phyloP scores from a whole-genome alignment of 2,888 invertebrate species.

The Ormyrus pomaceus region DNA sequence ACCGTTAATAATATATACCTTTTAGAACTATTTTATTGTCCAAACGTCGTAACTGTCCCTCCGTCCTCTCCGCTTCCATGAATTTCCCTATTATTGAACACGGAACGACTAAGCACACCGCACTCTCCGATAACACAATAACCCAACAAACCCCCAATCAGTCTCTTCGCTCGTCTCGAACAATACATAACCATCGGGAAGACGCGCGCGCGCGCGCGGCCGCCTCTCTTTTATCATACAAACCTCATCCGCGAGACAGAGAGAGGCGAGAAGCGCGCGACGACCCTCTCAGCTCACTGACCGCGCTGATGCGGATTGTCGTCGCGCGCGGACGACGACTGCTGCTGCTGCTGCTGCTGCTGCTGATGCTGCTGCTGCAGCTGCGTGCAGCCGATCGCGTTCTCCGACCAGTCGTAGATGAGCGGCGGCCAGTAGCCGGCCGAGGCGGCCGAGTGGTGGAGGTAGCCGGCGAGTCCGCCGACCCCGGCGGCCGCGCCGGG shows the following conservation, averaged over 20 bases:
- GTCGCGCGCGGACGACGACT: constrained; percentile 9
- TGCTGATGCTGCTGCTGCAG: constrained; percentile 63
- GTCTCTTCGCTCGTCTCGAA: constrained; percentile 1
- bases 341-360: constrained; percentile 59
- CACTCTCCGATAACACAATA: neutral
- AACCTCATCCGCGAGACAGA: neutral
- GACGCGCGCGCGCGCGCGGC: too few relatives aligned
- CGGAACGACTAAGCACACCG: constrained; percentile 27
- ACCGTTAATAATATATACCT: neutral
- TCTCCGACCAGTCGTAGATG: constrained; percentile 72
- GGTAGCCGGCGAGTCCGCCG: constrained; percentile 70
- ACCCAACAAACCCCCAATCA: neutral
- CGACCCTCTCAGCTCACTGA: constrained; percentile 5
- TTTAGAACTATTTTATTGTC: neutral
- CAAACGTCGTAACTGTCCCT: neutral
- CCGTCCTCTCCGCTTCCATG: neutral
- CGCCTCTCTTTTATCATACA: constrained; percentile 14
- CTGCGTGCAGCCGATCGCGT: constrained; percentile 68
- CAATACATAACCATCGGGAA: neutral
- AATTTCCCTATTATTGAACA: constrained; percentile 19
- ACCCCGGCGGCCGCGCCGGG: constrained; percentile 59
- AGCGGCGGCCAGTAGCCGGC: constrained; percentile 72
- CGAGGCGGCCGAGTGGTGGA: constrained; percentile 71
- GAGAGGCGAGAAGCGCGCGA: neutral
- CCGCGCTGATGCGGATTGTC: constrained; percentile 42